A percentile compares a stretch with the other conserved stretches of the same genome.
phyloP scores from a whole-genome alignment of 2,888 invertebrate species.

The Pecten maximus region DNA sequence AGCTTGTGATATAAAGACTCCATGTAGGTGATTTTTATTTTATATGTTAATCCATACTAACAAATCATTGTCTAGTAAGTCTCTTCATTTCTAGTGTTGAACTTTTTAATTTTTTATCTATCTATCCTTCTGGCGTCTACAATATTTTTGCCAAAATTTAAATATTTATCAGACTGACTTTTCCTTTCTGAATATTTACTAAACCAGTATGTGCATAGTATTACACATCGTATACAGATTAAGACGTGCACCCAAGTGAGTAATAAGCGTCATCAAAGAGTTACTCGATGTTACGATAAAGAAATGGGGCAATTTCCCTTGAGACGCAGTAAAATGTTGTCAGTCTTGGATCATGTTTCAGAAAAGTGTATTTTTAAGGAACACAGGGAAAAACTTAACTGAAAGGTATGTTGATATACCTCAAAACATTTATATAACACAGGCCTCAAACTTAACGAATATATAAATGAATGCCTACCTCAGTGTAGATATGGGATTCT shows the following conservation, averaged over 20 bases:
- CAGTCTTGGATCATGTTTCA: slow-evolving; percentile 2
- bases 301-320: neutral
- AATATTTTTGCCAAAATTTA: neutral
- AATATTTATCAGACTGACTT: neutral
- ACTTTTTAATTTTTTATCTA: neutral
- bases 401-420: neutral
- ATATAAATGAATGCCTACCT: neutral
- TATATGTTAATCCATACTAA: neutral
- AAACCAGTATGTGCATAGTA: neutral
- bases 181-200: neutral
- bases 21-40: no score
- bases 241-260: slow-evolving; percentile 11
- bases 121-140: no score
- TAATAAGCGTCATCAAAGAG: neutral
- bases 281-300: neutral
- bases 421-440: neutral
- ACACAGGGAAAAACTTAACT: neutral
- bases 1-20: no score
- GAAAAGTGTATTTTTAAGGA: neutral
- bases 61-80: neutral
- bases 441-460: neutral
- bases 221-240: neutral
- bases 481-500: no score
- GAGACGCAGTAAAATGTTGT: neutral
- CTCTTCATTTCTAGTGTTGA: neutral